Evolutionary conservation across 2,797 vertebrate species (phyloP).

Genomic region (Masticophis lateralis): DNA sequence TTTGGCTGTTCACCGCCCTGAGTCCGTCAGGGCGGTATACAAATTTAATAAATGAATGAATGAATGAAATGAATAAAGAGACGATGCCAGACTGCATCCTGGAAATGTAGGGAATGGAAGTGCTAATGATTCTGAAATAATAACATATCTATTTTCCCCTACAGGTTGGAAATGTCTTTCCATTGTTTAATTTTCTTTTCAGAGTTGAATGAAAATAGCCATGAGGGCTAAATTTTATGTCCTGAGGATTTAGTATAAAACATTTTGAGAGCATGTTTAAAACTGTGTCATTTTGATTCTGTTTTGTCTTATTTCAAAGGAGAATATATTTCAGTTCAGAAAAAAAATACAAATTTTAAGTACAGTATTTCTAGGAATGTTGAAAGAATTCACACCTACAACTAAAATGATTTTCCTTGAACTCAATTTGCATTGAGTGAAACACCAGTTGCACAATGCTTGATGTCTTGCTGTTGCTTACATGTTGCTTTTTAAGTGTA

Average conservation of each 20-base stretch:
- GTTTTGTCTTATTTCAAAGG: neutral
- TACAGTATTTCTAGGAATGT: neutral
- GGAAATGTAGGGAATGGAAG: neutral
- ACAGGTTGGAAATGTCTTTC: neutral
- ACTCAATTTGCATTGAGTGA: neutral
- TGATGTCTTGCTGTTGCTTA: neutral
- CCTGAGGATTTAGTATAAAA: neutral
- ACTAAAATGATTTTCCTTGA: neutral
- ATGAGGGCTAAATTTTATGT: neutral
- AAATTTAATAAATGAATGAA: no score
- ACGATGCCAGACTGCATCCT: neutral
- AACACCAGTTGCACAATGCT: neutral
- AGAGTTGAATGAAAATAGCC: neutral
- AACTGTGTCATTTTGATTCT: neutral
- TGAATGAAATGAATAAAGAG: no score
- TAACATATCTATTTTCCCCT: neutral
- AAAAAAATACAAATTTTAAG: accelerated
- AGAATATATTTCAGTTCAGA: neutral
- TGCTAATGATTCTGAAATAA: constrained; percentile 3
- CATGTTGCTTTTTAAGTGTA: neutral
- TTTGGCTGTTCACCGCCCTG: no score
- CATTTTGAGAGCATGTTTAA: neutral
- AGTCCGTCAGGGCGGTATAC: no score
- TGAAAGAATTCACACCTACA: neutral
- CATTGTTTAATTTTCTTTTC: neutral